Conservation (phyloP, 2,797 vertebrate species). For the Trachops cirrhosus region DNA sequence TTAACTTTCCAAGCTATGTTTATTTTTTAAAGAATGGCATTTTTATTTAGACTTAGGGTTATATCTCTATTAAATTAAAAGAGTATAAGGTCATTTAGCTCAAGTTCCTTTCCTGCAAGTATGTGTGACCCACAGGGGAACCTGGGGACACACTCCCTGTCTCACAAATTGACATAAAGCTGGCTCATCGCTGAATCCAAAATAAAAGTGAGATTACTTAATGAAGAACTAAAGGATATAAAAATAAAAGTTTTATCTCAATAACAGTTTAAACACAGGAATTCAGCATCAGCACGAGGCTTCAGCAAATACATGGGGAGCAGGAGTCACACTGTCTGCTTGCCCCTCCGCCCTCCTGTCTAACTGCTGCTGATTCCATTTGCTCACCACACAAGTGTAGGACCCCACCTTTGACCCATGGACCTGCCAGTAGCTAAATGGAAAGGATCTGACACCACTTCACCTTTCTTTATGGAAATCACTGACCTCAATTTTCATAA, state of each 20-base stretch:
- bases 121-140: neutral
- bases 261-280: neutral
- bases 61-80: neutral
- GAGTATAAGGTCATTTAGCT: neutral
- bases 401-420: neutral
- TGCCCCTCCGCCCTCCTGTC: neutral
- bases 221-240: neutral
- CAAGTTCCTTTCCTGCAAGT: neutral
- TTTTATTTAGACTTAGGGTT: neutral
- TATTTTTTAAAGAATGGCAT: neutral
- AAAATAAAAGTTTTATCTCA: neutral
- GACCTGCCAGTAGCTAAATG: neutral
- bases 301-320: rapidly evolving
- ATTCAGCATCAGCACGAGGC: neutral
- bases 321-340: neutral
- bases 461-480: neutral
- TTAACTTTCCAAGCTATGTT: slow-evolving; percentile 5
- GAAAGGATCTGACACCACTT: neutral
- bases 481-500: slow-evolving; percentile 43
- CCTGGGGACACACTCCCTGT: neutral
- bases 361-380: neutral
- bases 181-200: neutral
- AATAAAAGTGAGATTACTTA: neutral
- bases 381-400: neutral
- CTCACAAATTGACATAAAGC: slow-evolving; percentile 6